Evolutionary conservation across 2,797 vertebrate genomes (phyloP).

Genomic region (Oryzias sinensis): DNA sequence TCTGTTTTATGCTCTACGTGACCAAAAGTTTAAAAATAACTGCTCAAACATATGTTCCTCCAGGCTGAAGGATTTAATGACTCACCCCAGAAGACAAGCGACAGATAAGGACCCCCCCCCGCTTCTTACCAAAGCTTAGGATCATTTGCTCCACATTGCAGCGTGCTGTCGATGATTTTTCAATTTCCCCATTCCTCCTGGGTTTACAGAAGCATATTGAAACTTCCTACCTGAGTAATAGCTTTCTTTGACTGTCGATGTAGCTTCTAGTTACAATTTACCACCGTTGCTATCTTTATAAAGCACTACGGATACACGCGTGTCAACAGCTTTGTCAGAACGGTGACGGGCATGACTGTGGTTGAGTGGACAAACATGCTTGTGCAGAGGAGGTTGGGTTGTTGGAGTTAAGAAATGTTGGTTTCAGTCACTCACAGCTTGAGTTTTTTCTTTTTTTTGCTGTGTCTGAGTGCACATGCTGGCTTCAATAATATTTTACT

Average conservation of each 20-base stretch:
- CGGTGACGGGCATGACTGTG: slow-evolving; percentile 14
- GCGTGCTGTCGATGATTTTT: slow-evolving; percentile 49
- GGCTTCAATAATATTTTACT: slow-evolving; percentile 73
- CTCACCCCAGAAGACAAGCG: slow-evolving; percentile 34
- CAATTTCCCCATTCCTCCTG: slow-evolving; percentile 64
- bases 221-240: slow-evolving; percentile 58
- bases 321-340: slow-evolving; percentile 43
- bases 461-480: slow-evolving; percentile 19
- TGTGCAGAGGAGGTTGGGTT: not conserved
- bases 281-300: slow-evolving; percentile 35
- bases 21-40: slow-evolving; percentile 42
- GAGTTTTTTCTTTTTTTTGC: not conserved
- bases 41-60: slow-evolving; percentile 40
- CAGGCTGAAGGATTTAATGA: slow-evolving; percentile 38
- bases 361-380: slow-evolving; percentile 11
- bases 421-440: not conserved
- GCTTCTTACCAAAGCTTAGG: slow-evolving; percentile 37
- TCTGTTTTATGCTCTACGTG: slow-evolving; percentile 6
- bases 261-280: slow-evolving; percentile 56
- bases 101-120: slow-evolving; percentile 21
- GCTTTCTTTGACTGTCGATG: slow-evolving; percentile 42
- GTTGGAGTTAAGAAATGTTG: not conserved
- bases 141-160: slow-evolving; percentile 59
- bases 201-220: slow-evolving; percentile 57
- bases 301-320: slow-evolving; percentile 35